These are phyloP conservation scores for Patella depressa DNA, from an alignment of 2,888 invertebrate species.

Conservation along the genomic window DNA sequence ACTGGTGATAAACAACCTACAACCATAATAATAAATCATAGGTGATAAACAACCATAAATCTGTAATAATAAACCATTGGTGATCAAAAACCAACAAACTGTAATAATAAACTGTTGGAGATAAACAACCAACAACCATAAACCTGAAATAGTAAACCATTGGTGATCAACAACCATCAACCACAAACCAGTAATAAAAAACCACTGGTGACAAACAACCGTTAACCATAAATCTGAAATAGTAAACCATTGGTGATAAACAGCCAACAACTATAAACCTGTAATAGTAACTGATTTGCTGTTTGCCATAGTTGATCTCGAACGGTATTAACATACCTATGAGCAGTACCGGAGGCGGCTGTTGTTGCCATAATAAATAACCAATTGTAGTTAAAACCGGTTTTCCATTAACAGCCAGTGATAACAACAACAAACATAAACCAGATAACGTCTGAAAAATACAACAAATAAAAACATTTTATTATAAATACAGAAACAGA, in stretches of 20 bases:
- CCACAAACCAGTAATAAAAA: background rate
- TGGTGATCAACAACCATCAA: background rate
- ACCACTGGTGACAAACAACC: background rate
- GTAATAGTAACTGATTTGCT: too few relatives aligned
- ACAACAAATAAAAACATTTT: background rate
- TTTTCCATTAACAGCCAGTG: background rate
- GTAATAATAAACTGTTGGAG: too few relatives aligned
- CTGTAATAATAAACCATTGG: too few relatives aligned
- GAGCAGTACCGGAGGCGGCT: background rate
- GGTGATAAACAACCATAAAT: too few relatives aligned
- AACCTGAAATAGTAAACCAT: slow-evolving; percentile 37
- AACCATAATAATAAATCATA: too few relatives aligned
- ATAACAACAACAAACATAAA: background rate
- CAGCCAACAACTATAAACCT: background rate
- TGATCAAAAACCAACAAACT: too few relatives aligned
- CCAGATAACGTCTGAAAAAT: background rate
- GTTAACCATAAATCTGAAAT: too few relatives aligned
- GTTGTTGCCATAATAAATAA: background rate
- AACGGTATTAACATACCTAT: background rate
- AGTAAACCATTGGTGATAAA: too few relatives aligned
- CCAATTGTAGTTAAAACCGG: background rate
- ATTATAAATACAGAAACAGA: too few relatives aligned
- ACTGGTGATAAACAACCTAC: too few relatives aligned
- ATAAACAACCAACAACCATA: slow-evolving; percentile 46
- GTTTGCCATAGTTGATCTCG: too few relatives aligned